Conservation (phyloP, 2,797 vertebrate species). For the Parauchenoglanis ngamensis region DNA sequence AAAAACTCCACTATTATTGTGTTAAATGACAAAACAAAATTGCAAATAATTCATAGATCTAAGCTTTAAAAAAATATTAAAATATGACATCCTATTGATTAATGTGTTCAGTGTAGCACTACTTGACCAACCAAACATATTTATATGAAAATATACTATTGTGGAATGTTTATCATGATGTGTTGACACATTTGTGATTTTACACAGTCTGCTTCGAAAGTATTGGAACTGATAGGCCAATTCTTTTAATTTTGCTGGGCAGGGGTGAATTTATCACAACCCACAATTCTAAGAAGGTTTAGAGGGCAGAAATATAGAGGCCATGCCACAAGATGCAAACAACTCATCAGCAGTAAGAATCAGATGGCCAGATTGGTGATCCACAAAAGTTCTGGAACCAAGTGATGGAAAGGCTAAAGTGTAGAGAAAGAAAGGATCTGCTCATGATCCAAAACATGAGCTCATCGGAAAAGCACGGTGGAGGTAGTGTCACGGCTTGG, state of each 20-base stretch:
- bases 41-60: neutral
- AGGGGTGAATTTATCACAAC: too few relatives aligned
- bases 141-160: neutral
- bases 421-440: too few relatives aligned
- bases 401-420: too few relatives aligned
- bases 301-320: too few relatives aligned
- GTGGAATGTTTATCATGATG: neutral
- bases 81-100: neutral
- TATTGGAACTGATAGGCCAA: neutral
- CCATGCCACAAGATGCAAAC: too few relatives aligned
- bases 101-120: neutral
- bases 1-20: neutral
- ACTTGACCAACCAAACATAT: neutral
- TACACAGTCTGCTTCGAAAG: neutral
- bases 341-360: too few relatives aligned
- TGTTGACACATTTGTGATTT: neutral
- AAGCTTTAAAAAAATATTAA: neutral
- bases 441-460: too few relatives aligned
- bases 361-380: too few relatives aligned
- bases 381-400: too few relatives aligned
- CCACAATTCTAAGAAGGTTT: too few relatives aligned
- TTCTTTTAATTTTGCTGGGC: neutral
- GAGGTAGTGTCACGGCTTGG: neutral
- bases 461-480: neutral
- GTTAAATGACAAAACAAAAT: neutral